phyloP scores from a whole-genome alignment of 35 echinoderm and acorn worm species.

The Amphiura filiformis region DNA sequence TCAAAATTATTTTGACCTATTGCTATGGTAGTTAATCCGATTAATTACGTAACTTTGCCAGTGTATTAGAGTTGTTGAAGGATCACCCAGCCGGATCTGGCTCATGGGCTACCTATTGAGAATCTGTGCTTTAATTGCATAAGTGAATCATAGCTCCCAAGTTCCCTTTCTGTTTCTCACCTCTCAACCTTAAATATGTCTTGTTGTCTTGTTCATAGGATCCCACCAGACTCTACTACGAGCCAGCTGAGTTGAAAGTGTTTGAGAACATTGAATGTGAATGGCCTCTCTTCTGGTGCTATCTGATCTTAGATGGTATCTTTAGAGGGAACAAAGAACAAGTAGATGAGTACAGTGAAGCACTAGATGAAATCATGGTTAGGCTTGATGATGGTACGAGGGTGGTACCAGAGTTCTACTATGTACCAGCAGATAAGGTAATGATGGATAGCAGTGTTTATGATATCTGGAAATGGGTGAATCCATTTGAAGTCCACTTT shows the following conservation, averaged over 20 bases:
- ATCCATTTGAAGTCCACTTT: no score
- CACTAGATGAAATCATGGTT: slow-evolving; percentile 67
- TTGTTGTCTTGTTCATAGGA: slow-evolving; percentile 40
- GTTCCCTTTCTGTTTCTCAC: no score
- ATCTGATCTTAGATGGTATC: slow-evolving; percentile 84
- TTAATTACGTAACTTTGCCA: no score
- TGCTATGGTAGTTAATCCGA: no score
- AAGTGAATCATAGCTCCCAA: no score
- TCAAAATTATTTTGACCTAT: no score
- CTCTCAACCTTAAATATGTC: no score
- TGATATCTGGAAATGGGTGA: background rate
- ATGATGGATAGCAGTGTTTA: background rate
- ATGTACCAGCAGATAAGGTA: slow-evolving; percentile 94
- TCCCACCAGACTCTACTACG: slow-evolving; percentile 93
- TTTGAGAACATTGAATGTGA: slow-evolving; percentile 99
- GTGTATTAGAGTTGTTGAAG: no score
- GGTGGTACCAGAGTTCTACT: slow-evolving; percentile 87
- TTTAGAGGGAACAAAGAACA: slow-evolving; percentile 84
- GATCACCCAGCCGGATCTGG: no score
- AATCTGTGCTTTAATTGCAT: no score
- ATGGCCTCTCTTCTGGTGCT: slow-evolving; percentile 94
- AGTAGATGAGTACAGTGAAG: slow-evolving; percentile 77
- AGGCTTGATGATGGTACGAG: slow-evolving; percentile 52
- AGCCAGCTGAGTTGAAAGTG: slow-evolving; percentile 93
- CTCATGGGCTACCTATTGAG: no score